Base-by-base conservation (phyloP, 1,140 invertebrate species). In the Akabosia matsudoensis region DNA sequence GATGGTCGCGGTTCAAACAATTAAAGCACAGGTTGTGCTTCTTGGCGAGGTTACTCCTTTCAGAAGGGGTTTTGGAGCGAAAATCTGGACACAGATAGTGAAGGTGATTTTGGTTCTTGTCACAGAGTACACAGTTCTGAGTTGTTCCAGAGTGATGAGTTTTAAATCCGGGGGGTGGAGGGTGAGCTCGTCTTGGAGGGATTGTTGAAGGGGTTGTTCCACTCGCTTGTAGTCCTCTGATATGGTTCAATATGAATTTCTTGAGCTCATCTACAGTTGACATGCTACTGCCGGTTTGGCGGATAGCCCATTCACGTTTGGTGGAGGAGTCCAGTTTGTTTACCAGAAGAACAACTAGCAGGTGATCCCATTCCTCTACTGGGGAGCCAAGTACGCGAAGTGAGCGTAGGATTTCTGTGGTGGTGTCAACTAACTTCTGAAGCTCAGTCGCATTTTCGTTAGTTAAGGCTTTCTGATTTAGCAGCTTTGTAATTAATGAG, bases 401-500 rank as follows among this genome's bases (percentile, higher is more conserved):
- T 2, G 33, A n/a, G 22, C 64, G 3, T 10, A 76, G 26, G 26
- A 54, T 30, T 26, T 51, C 54, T 13, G 7, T 71, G 33, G 28
- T 22, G 1, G 1, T 33, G 31, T 76, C 74, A 3, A 76, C 1
- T n/a, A 76, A 52, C 24, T 70, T 37, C 2, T 34, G 33, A 24
- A 76, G 61, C 2, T 26, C 28, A 13, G 24, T 13, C 1, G 67
- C 31, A 18, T 14, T 34, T n/a, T 76, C 74, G 10, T 18, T 26
- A 3, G 28, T 7, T 0, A 76, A 1, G n/a, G n/a, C 18, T 22
- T 26, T 4, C 1, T 45, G 33, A 28, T 51, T 51, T 1, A 37
- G 24, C 4, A 71, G n/a, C 18, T 33, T 33, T 22, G 79, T 78
- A 24, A 84, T 64, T 31, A 84, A 82, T 45, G 82, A 79, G 26